A percentile compares a stretch with the other conserved stretches of the same genome.
phyloP scores from a whole-genome alignment of 23 tunicate genomes.

The Oikopleura dioica region DNA sequence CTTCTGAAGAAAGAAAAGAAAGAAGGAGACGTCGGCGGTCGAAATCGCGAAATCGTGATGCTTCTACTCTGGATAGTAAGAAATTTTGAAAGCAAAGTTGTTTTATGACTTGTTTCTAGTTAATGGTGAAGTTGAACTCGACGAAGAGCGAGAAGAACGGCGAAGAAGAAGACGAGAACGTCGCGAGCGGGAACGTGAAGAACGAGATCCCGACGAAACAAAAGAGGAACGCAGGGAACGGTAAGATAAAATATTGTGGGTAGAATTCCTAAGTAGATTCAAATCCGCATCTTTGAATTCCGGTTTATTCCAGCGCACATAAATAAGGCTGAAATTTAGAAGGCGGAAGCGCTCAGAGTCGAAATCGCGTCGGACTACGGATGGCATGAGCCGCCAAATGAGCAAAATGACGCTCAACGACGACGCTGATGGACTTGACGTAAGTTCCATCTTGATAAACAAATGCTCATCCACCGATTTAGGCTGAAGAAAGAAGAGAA shows the following conservation, averaged over 20 bases:
- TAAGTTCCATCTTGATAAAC: neutral
- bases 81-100: neutral
- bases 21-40: neutral
- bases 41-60: neutral
- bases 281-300: too few species aligned
- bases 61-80: neutral
- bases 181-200: neutral
- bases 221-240: too few species aligned
- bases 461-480: neutral
- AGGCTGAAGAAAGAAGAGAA: neutral
- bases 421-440: neutral
- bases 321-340: too few species aligned
- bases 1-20: neutral
- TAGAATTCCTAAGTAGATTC: too few species aligned
- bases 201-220: neutral
- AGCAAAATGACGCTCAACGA: neutral
- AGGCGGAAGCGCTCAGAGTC: too few species aligned
- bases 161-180: neutral
- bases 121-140: neutral
- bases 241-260: too few species aligned
- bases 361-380: neutral
- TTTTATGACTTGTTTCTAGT: neutral
- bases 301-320: too few species aligned
- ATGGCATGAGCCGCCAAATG: neutral
- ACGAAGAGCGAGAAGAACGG: neutral